Conservation (phyloP, 1,140 invertebrate species). For the Artemia franciscana region DNA sequence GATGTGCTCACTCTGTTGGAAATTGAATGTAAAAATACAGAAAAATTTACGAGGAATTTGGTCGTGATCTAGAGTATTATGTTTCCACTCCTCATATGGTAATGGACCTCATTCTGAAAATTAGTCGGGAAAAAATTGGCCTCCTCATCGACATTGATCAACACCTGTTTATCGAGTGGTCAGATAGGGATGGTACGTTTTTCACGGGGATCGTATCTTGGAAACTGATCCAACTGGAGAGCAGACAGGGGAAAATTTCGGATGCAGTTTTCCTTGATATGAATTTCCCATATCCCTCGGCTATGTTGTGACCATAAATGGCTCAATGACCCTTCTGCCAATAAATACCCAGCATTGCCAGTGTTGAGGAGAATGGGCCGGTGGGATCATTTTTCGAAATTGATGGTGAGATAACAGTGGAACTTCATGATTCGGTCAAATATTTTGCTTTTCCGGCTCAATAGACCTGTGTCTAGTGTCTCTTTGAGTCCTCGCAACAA, state of each 20-base stretch:
- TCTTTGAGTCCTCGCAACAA: not conserved
- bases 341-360: not conserved
- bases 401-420: not conserved
- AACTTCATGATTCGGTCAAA: not conserved
- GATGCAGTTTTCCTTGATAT: not conserved
- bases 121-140: too few relatives aligned
- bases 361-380: not conserved
- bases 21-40: too few relatives aligned
- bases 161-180: not conserved
- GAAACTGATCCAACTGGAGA: not conserved
- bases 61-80: too few relatives aligned
- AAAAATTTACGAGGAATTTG: too few relatives aligned
- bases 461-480: not conserved
- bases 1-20: too few relatives aligned
- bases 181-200: not conserved
- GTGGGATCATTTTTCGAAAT: not conserved
- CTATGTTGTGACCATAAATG: not conserved
- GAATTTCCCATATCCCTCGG: not conserved
- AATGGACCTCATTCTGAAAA: too few relatives aligned
- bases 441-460: not conserved
- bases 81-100: too few relatives aligned
- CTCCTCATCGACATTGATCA: too few relatives aligned
- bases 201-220: not conserved
- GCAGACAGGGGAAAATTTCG: not conserved
- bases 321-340: not conserved